phyloP scores from a whole-genome alignment of 2,113 vertebrate genomes.

The Chionodraco myersi region DNA sequence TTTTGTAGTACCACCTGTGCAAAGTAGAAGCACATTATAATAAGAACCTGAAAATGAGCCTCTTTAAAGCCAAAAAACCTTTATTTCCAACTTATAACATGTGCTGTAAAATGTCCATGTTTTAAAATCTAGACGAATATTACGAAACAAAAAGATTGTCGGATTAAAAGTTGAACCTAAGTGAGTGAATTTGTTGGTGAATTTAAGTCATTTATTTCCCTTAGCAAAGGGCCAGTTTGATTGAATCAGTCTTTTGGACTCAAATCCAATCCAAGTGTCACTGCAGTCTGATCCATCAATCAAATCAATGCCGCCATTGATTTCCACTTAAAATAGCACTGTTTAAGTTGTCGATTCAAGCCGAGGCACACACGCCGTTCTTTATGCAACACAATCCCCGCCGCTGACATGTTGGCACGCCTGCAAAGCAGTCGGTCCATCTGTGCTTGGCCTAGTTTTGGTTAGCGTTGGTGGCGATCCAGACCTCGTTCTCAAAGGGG shows the following conservation, averaged over 20 bases:
- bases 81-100: too few relatives aligned
- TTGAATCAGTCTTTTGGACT: not conserved
- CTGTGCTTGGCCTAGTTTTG: conserved; percentile 75
- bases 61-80: too few relatives aligned
- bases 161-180: not conserved
- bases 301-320: conserved; percentile 37
- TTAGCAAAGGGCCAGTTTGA: not conserved
- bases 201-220: not conserved
- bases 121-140: too few relatives aligned
- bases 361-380: conserved; percentile 42
- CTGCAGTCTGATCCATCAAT: not conserved
- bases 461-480: conserved; percentile 70
- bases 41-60: too few relatives aligned
- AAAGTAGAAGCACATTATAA: too few relatives aligned
- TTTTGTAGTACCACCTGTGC: too few relatives aligned
- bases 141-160: too few relatives aligned
- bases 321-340: conserved; percentile 41
- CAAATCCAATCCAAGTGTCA: conserved; percentile 1
- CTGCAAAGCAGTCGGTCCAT: conserved; percentile 64
- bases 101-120: too few relatives aligned
- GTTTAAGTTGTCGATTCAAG: conserved; percentile 44
- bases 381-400: conserved; percentile 64
- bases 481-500: conserved; percentile 76
- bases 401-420: conserved; percentile 60
- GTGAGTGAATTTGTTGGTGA: not conserved